phyloP scores from a whole-genome alignment of 2,113 vertebrate genomes.

The Danio rerio region GRCz12tu NC_133190.1:30669001-30669500 shows the following conservation, averaged over 20 bases:
- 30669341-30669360: slow-evolving; percentile 23
- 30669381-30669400: slow-evolving; percentile 40
- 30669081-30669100: too few species aligned
- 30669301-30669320: slow-evolving; percentile 13
- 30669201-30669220: not conserved
- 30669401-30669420: slow-evolving; percentile 18
- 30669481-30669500: slow-evolving; percentile 57
- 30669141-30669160: too few species aligned
- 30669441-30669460: slow-evolving; percentile 43
- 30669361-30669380: slow-evolving; percentile 13
- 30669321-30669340: slow-evolving; percentile 9
- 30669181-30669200: not conserved
- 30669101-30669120: too few species aligned
- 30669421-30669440: slow-evolving; percentile 47
- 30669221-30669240: not conserved
- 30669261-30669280: slow-evolving; percentile 1
- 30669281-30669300: slow-evolving; percentile 13
- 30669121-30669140: too few species aligned
- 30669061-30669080: too few species aligned
- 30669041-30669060: too few species aligned
- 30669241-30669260: not conserved
- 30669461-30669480: slow-evolving; percentile 60
- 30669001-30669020: too few species aligned
- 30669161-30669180: too few species aligned
- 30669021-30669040: too few species aligned